phyloP scores from a whole-genome alignment of 2,113 vertebrate genomes.

The Glaucidium brasilianum region DNA sequence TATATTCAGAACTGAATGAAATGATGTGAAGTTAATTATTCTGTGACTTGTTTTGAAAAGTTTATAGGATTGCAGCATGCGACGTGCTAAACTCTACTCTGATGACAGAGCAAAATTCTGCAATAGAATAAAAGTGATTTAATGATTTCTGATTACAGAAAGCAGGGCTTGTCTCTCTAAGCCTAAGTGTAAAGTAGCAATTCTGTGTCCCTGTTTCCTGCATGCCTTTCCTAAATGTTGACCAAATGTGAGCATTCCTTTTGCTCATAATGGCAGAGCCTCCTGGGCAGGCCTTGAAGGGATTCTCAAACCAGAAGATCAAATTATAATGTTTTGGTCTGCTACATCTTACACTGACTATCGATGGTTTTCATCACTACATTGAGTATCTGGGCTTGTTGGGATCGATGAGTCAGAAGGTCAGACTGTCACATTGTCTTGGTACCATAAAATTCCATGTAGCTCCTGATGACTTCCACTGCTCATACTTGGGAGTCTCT shows the following conservation, averaged over 20 bases:
- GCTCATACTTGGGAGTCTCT: not conserved
- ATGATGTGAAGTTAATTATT: not conserved
- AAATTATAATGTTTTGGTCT: not conserved
- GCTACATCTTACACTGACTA: not conserved
- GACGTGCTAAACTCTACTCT: not conserved
- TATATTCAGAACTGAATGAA: not conserved
- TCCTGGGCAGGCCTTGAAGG: not conserved
- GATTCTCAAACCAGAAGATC: not conserved
- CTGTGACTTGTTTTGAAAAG: not conserved
- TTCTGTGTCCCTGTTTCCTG: not conserved
- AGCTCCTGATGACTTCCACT: not conserved
- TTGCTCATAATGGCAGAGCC: not conserved
- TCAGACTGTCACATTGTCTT: not conserved
- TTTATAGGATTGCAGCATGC: not conserved
- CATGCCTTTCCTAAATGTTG: not conserved
- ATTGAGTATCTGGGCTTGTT: not conserved
- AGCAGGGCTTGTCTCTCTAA: not conserved
- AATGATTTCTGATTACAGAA: not conserved
- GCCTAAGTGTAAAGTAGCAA: not conserved
- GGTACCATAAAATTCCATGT: not conserved
- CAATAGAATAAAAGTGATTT: not conserved
- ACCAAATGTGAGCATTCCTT: not conserved
- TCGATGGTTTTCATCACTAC: not conserved
- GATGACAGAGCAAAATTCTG: not conserved
- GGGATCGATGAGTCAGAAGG: not conserved